Evolutionary conservation across 1,140 invertebrate genomes (phyloP), one percentile per base, ranked within the genome.

Genomic region (Macrostomum lignano): DNA sequence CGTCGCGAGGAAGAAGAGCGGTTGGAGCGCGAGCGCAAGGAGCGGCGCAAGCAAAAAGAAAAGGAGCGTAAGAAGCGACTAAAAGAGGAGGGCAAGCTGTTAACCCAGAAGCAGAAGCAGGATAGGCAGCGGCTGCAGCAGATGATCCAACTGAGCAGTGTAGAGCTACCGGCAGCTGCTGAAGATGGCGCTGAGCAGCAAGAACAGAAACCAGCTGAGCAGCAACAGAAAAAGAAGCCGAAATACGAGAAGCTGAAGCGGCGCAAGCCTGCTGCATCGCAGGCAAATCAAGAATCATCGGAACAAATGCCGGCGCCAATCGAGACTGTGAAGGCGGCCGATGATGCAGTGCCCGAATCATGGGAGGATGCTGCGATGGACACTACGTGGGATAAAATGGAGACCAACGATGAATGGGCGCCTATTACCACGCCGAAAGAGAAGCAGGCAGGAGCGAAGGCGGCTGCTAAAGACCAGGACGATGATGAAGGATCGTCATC

Each of bases 11-110:
- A 25, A 17, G 31, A 60, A 51, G 48, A 49, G 47, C 38, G 44
- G 21, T 13, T 48, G 11, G 51, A 81, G 79, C 55, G 56, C 37
- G 50, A 63, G 42, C 65, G 67, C 33, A 84, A 81, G 49, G 73
- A 82, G 44, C 69, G 67, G 39, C 81, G 81, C 48, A 94, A 91
- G 48, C 67, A 76, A 44, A 84, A 82, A 47, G 79, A 91, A 61
- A 88, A 88, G 44, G 81, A 88, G 47, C 67, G 72, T 36, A 79
- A 75, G 55, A 77, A 84, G 49, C 65, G 75, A 46, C 55, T 86
- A 22, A 91, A 88, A 52, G 74, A 74, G 15, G 81, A 93, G 62
- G 84, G 86, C 2, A 91, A 84, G 61, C 58, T 84, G 15, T 53
- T 93, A 21, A 84, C 79, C 3, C 66, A 73, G 1, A 84, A 84